Evolutionary conservation across 2,797 vertebrate species (phyloP), one percentile per base, ranked within the genome.

Genomic region (Antrozous pallidus): DNA sequence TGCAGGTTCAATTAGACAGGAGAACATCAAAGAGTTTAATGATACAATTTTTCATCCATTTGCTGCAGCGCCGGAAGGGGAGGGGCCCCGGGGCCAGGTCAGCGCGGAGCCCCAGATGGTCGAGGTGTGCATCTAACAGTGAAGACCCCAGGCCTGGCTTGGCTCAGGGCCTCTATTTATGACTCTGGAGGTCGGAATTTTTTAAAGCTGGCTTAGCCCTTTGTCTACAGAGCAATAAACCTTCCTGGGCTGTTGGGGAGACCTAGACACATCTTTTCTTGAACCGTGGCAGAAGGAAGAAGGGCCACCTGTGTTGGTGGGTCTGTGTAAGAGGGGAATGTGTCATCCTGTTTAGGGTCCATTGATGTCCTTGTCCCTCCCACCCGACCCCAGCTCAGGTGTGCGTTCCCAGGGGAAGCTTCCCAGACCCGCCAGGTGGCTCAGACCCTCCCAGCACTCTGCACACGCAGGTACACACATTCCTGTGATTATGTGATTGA

Each of bases 1-100:
- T 89, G 97, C 73, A 93, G 93, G 96, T 97, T 95, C 92, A 97
- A 96, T 98, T 97, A 98, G 96, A 97, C 94, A 94, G 91, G 86
- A 93, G 71, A 97, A 69, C 63, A 90, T 96, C 97, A 95, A 84
- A 95, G 90, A 96, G 54, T 78, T 96, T 97, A 96, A 94, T 85
- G 97, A 90, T 54, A 89, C 6, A 10, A n/a, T 92, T 91, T 94
- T 97, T 97, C 75, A 96, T 97, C 90, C 58, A 73, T 93, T 97
- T 98, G 73, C 94, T 81, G 94, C 54, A 84, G 91, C 67, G 7
- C 38, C 58, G 45, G 73, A 82, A 79, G 45, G 36, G 38, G 61
- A 90, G 92, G 95, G 93, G 18, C 22, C 22, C 58, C 24, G 24
- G 42, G 94, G 92, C 67, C 86, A 74, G 90, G 90, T 88, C 40